phyloP scores from a whole-genome alignment of 2,888 invertebrate species.

The Nemoura dubitans region DNA sequence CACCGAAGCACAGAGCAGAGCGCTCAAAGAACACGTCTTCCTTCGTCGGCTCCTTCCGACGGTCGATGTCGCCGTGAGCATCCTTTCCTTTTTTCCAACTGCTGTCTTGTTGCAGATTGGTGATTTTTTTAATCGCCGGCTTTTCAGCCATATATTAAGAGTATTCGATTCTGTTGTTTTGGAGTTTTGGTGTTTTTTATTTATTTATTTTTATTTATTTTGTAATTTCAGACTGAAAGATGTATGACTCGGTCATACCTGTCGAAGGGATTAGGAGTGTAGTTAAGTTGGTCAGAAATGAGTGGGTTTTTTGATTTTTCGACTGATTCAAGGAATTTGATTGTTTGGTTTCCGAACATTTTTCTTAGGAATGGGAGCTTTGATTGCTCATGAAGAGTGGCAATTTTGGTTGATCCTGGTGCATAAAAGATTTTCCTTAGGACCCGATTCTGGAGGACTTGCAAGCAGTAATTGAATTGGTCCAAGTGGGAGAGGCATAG shows the following conservation, averaged over 20 bases:
- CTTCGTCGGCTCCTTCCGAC: too few relatives aligned
- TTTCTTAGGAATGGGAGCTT: background rate
- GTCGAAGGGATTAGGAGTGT: background rate
- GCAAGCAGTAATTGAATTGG: background rate
- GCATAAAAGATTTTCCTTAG: background rate
- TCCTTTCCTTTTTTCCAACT: background rate
- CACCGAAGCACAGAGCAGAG: too few relatives aligned
- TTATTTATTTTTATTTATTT: background rate
- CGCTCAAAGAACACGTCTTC: too few relatives aligned
- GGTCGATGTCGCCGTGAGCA: too few relatives aligned
- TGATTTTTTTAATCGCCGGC: background rate
- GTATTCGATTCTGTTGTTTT: background rate
- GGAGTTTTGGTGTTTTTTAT: background rate
- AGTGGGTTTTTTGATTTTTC: background rate
- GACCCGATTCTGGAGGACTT: conserved; percentile 15
- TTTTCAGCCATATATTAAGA: background rate
- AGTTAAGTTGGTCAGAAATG: background rate
- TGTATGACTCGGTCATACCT: background rate
- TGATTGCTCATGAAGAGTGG: background rate
- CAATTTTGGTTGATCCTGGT: background rate
- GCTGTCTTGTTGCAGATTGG: background rate
- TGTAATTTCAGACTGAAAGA: too few relatives aligned
- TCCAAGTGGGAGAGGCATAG: conserved; percentile 16
- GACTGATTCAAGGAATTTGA: background rate
- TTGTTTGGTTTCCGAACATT: background rate